Base-by-base conservation (phyloP, 2,797 vertebrate species). In the Lycodopsis pacificus region DNA sequence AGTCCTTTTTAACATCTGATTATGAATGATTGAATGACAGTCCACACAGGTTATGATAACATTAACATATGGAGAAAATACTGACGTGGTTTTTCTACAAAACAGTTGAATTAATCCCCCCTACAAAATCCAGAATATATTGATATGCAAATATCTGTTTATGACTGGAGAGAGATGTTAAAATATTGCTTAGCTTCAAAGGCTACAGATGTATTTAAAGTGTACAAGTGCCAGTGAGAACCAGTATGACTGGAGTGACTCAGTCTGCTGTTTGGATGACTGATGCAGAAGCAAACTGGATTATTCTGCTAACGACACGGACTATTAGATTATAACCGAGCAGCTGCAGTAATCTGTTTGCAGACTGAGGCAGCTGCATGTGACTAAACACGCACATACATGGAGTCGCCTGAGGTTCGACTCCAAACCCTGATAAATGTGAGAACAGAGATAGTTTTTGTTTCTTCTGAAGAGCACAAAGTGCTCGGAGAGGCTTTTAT, bases 331-430 rank as follows among this genome's bases (percentile, higher is more conserved):
- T 34, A 34, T 34, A 34, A 34, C 32, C 0, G 10, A 42, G 58
- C 25, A 44, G 83, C 42, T 79, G 32, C 53, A 14, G 12, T 61
- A 34, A 54, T 65, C 76, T 68, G 66, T 53, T 25, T 75, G 30
- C 58, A 67, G 62, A 25, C 48, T 2, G 27, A 67, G 59, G 54
- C 57, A 0, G 5, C 36, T 42, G 27, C 56, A 49, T 49, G 38
- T 59, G 30, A 46, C 42, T 6, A 6, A 36, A 64, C 30, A 20
- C 36, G 27, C 19, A 63, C 25, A 15, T 30, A 51, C 9, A 62
- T 27, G 32, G 15, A 30, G 49, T 12, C 46, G 19, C 46, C n/a
- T 11, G 0, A 48, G 9, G 15, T 57, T 51, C 0, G 14, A 0
- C 14, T 53, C 4, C 5, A 2, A 20, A 8, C 19, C 30, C n/a